These are phyloP conservation scores for Sebastes dallii DNA, from an alignment of 2,797 vertebrate genomes.

Conservation along the genomic window DNA sequence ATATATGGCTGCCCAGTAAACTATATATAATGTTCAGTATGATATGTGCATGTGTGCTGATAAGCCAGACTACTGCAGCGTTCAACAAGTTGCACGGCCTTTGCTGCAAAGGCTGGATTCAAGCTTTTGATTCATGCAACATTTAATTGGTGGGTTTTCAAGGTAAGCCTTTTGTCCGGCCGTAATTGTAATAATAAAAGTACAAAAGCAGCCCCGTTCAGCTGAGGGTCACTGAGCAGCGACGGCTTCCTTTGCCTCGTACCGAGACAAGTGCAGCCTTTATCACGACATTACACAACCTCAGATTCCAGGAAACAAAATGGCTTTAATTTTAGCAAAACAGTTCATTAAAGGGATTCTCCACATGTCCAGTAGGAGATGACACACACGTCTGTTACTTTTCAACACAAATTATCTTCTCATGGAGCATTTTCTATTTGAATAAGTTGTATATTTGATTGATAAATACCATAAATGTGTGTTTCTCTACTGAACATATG, in stretches of 20 bases:
- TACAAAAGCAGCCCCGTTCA: conserved; percentile 25
- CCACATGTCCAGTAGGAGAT: neutral
- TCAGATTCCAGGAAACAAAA: conserved; percentile 17
- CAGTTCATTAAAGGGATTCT: neutral
- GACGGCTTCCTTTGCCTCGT: neutral
- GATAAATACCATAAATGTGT: conserved; percentile 8
- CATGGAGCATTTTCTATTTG: neutral
- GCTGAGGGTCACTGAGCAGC: conserved; percentile 25
- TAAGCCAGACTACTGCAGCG: neutral
- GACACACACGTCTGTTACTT: conserved; percentile 10
- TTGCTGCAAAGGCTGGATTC: neutral
- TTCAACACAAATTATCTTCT: neutral
- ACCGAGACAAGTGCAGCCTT: conserved; percentile 24
- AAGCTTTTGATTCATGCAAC: conserved; percentile 33
- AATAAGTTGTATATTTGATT: neutral
- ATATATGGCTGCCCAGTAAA: conserved; percentile 7
- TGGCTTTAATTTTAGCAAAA: conserved; percentile 6
- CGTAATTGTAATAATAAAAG: conserved; percentile 4
- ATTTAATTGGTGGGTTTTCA: conserved; percentile 32
- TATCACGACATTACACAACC: conserved; percentile 43
- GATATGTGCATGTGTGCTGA: conserved; percentile 18
- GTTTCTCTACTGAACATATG: conserved; percentile 21
- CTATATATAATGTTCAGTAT: neutral
- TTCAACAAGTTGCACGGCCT: neutral
- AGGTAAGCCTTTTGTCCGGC: conserved; percentile 11